phyloP scores from a whole-genome alignment of 2,888 invertebrate species.

The Apomyelois bistriatella region DNA sequence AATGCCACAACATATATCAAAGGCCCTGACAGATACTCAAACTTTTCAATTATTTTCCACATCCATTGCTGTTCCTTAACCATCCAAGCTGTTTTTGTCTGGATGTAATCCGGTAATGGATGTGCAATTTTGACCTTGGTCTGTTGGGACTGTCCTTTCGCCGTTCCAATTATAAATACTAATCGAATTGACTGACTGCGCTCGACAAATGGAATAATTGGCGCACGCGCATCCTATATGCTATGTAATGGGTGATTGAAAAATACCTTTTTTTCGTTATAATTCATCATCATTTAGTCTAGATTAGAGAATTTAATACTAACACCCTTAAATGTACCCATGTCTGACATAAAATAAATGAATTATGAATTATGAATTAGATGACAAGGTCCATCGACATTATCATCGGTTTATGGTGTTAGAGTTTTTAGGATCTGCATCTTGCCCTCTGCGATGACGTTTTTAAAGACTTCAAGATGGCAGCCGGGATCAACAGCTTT shows the following conservation, averaged over 20 bases:
- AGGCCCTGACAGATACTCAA: slow-evolving; percentile 23
- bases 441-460: too few relatives aligned
- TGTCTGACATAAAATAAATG: too few relatives aligned
- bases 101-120: slow-evolving; percentile 13
- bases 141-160: slow-evolving; percentile 52
- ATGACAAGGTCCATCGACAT: too few relatives aligned
- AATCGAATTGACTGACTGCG: slow-evolving; percentile 75
- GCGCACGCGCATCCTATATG: slow-evolving; percentile 56
- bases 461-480: too few relatives aligned
- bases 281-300: too few relatives aligned
- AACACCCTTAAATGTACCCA: too few relatives aligned
- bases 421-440: too few relatives aligned
- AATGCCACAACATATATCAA: slow-evolving; percentile 25
- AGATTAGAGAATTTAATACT: too few relatives aligned
- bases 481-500: too few relatives aligned
- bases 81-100: not conserved
- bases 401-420: too few relatives aligned
- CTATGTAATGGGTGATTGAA: slow-evolving; percentile 37
- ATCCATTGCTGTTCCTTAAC: slow-evolving; percentile 9
- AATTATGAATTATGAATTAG: too few relatives aligned
- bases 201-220: slow-evolving; percentile 69
- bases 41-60: not conserved
- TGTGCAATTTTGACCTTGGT: slow-evolving; percentile 39
- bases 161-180: slow-evolving; percentile 58
- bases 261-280: not conserved